Percentiles rank a stretch among this genome's conserved stretches.
phyloP scores from a whole-genome alignment of 2,888 invertebrate species.

The Neoaliturus tenellus region DNA sequence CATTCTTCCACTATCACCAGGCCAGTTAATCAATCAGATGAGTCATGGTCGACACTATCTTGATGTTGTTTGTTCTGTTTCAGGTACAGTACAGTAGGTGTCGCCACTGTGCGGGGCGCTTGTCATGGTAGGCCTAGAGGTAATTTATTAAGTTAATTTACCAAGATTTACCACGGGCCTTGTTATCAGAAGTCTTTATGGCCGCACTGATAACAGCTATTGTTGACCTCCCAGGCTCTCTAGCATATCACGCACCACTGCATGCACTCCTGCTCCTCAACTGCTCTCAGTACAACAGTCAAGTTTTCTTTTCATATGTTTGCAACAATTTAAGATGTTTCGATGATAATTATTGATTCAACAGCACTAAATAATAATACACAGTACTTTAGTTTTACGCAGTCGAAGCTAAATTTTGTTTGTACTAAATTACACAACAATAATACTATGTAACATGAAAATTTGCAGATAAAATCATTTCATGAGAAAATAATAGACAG shows the following conservation, averaged over 20 bases:
- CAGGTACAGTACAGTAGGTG: conserved; percentile 6
- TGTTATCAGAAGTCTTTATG: conserved; percentile 53
- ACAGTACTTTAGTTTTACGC: too few species aligned
- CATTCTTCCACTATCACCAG: background rate
- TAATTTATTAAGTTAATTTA: conserved; percentile 46
- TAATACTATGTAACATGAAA: too few species aligned
- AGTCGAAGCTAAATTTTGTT: too few species aligned
- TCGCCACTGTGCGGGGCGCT: background rate
- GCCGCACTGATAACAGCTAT: conserved; percentile 48
- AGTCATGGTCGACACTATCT: background rate
- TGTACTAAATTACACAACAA: too few species aligned
- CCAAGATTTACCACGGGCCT: conserved; percentile 47
- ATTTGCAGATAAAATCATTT: too few species aligned
- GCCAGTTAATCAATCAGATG: background rate
- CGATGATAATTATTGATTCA: too few species aligned
- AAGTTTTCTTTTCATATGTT: too few species aligned
- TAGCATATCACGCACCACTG: conserved; percentile 10
- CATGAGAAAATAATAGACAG: too few species aligned
- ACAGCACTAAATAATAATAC: too few species aligned
- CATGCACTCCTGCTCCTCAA: background rate
- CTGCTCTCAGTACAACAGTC: background rate
- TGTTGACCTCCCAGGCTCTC: conserved; percentile 52
- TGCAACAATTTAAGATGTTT: too few species aligned
- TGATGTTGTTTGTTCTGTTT: conserved; percentile 9
- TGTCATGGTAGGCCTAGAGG: conserved; percentile 2